Percentiles rank a stretch among this genome's conserved stretches.
Conservation (phyloP, 2,797 vertebrate species). For the Threskiornis aethiopicus region DNA sequence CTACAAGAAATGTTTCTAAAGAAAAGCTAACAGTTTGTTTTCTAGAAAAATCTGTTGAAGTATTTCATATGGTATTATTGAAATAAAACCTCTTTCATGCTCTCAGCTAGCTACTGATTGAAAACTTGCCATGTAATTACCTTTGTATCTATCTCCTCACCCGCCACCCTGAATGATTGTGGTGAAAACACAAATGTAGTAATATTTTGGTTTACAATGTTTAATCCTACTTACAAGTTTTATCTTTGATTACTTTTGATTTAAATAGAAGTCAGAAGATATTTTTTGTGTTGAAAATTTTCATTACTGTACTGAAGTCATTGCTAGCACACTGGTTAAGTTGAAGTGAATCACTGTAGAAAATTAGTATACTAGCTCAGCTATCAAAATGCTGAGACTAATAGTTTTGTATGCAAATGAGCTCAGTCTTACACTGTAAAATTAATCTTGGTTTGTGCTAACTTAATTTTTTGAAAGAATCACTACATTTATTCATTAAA, state of each 20-base stretch:
- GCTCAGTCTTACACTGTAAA: constrained; percentile 36
- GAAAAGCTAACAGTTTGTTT: background rate
- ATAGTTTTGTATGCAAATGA: constrained; percentile 26
- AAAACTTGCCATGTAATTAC: background rate
- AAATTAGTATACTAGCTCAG: background rate
- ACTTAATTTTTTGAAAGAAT: constrained; percentile 27
- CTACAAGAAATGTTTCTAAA: background rate
- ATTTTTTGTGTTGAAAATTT: background rate
- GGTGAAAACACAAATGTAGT: background rate
- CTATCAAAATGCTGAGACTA: background rate
- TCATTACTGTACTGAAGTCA: background rate
- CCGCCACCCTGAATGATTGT: background rate
- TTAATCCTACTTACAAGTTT: background rate
- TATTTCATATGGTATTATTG: background rate
- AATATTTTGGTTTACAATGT: background rate
- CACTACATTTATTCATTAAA: constrained; percentile 53
- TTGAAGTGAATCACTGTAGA: constrained; percentile 7
- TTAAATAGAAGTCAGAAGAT: background rate
- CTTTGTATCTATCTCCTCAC: background rate
- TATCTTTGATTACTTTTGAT: background rate
- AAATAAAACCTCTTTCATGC: background rate
- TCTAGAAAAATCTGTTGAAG: background rate
- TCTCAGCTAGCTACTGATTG: background rate
- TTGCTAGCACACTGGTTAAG: background rate
- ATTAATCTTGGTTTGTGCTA: constrained; percentile 10